Evolutionary conservation across 2,797 vertebrate genomes (phyloP).

Genomic region (Sus cebifrons): DNA sequence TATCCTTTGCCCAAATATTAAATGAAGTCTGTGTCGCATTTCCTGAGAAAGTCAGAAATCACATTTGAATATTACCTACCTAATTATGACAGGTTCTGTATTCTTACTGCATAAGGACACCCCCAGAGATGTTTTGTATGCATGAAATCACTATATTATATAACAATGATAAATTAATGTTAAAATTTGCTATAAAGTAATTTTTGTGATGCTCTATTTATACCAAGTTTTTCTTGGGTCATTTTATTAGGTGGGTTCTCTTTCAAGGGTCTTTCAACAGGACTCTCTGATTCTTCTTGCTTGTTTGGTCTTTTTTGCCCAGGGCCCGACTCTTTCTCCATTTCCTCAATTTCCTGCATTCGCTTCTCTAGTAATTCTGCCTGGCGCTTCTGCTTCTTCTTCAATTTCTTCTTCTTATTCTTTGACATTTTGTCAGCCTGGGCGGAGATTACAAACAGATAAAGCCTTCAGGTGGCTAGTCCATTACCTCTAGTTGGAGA

Average conservation of each 20-base stretch:
- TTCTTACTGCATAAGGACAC: conserved; percentile 67
- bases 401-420: conserved; percentile 99
- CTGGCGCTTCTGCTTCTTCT: conserved; percentile 98
- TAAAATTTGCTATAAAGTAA: conserved; percentile 74
- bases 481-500: conserved; percentile 75
- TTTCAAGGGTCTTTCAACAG: conserved; percentile 90
- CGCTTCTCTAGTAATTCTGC: conserved; percentile 97
- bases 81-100: conserved; percentile 59
- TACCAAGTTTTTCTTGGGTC: conserved; percentile 90
- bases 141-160: conserved; percentile 69
- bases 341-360: conserved; percentile 97
- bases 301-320: conserved; percentile 93
- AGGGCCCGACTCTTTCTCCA: conserved; percentile 94
- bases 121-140: conserved; percentile 69
- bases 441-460: conserved; percentile 81
- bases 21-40: conserved; percentile 40
- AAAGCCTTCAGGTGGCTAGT: conserved; percentile 82
- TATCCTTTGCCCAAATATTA: conserved; percentile 71
- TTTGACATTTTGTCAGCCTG: conserved; percentile 98
- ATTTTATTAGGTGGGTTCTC: conserved; percentile 93
- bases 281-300: conserved; percentile 92
- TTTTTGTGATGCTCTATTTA: conserved; percentile 79
- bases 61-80: conserved; percentile 66
- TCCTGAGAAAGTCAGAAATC: conserved; percentile 76
- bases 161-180: conserved; percentile 74